These are phyloP conservation scores for Cryptophagus acutangulus DNA, from an alignment of 2,888 invertebrate species.

Conservation along the genomic window DNA sequence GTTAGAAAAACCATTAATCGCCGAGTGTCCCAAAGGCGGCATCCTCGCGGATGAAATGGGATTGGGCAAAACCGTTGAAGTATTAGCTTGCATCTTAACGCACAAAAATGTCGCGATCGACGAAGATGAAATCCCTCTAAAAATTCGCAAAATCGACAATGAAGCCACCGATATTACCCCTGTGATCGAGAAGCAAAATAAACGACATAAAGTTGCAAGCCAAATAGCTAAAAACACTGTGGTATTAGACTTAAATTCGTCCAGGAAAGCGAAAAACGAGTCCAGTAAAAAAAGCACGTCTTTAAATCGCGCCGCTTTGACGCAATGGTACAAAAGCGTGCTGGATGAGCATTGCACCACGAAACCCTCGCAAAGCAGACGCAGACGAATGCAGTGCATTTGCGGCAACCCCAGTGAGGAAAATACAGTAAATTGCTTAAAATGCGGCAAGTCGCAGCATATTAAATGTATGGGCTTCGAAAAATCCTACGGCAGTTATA, in stretches of 20 bases:
- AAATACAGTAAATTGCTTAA: slow-evolving; percentile 49
- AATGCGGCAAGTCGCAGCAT: slow-evolving; percentile 61
- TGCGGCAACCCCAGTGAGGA: slow-evolving; percentile 41
- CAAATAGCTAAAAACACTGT: slow-evolving; percentile 4
- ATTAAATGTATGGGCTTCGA: slow-evolving; percentile 55
- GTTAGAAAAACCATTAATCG: slow-evolving; percentile 39
- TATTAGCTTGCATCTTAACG: slow-evolving; percentile 60
- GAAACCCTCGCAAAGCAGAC: slow-evolving; percentile 14
- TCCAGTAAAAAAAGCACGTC: slow-evolving; percentile 28
- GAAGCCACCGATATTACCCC: neutral
- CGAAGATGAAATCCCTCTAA: slow-evolving; percentile 15
- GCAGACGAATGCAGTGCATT: slow-evolving; percentile 43
- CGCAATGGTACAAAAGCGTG: slow-evolving; percentile 38
- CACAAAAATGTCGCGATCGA: slow-evolving; percentile 42
- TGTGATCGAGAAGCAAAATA: neutral
- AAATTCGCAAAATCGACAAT: neutral
- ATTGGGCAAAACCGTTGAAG: slow-evolving; percentile 74
- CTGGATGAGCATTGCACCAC: slow-evolving; percentile 28
- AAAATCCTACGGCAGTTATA: slow-evolving; percentile 47
- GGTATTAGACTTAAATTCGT: slow-evolving; percentile 28
- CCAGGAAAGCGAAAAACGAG: slow-evolving; percentile 28
- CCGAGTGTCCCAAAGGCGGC: slow-evolving; percentile 53
- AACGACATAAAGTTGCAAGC: neutral
- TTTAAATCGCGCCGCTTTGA: slow-evolving; percentile 30
- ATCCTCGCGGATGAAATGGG: slow-evolving; percentile 81